phyloP scores from a whole-genome alignment of 1,140 invertebrate species.

The Caenorhabditis briggsae region DNA sequence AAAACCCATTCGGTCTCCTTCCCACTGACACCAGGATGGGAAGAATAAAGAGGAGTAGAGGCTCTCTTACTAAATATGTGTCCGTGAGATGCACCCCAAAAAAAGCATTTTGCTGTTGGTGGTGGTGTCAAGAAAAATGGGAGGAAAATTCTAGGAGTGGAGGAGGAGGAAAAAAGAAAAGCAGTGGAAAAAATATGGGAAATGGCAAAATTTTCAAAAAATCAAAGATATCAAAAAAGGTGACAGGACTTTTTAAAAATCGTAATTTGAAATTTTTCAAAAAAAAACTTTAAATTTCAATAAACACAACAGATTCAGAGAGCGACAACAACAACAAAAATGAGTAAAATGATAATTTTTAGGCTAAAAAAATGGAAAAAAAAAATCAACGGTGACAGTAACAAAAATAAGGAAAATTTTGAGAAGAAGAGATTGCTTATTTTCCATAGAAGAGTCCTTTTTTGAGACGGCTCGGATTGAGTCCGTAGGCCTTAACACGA shows the following conservation, averaged over 20 bases:
- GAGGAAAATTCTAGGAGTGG: not conserved
- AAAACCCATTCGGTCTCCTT: too few species aligned
- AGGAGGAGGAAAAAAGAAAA: constrained; percentile 10
- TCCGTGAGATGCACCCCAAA: not conserved
- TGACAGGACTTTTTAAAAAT: too few species aligned
- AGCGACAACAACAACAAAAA: too few species aligned
- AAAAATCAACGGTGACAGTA: constrained; percentile 53
- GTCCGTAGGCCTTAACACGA: constrained; percentile 88
- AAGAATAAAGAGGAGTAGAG: too few species aligned
- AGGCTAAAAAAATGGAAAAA: not conserved
- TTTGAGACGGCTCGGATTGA: constrained; percentile 90
- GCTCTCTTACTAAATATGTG: not conserved
- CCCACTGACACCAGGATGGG: too few species aligned
- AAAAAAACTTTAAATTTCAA: too few species aligned
- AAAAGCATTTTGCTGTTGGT: not conserved
- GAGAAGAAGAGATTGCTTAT: not conserved
- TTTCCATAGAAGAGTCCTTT: constrained; percentile 56
- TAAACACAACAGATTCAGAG: too few species aligned
- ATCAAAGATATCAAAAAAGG: too few species aligned
- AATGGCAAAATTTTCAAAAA: not conserved
- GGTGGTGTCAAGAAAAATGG: not conserved
- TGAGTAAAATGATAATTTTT: too few species aligned
- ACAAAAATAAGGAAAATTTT: not conserved
- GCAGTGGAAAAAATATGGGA: not conserved
- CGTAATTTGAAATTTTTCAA: too few species aligned